A percentile compares a stretch with the other conserved stretches of the same genome.
Evolutionary conservation across 2,113 vertebrate species (phyloP).

Genomic region (Coracopsis vasa): DNA sequence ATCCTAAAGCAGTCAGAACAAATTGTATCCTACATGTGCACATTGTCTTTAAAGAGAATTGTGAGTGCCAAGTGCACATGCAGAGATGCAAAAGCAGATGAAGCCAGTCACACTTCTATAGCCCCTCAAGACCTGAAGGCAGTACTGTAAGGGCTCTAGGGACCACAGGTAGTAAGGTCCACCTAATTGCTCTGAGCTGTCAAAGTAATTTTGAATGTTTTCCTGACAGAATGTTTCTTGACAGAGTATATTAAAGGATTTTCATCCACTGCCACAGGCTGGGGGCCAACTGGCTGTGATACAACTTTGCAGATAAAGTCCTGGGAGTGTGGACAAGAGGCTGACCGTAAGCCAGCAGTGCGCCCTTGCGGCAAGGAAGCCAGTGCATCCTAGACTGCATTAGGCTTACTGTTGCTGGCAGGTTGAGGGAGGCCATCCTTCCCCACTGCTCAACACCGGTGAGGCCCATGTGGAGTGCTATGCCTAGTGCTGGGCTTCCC

Average conservation of each 20-base stretch:
- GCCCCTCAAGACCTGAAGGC: not conserved
- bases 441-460: not conserved
- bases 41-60: not conserved
- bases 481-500: not conserved
- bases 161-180: not conserved
- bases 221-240: not conserved
- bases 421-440: not conserved
- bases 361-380: not conserved
- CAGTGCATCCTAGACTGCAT: accelerated
- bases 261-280: not conserved
- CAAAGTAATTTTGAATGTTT: not conserved
- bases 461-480: not conserved
- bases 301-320: not conserved
- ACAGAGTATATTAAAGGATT: not conserved
- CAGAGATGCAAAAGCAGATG: not conserved
- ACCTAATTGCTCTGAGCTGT: not conserved
- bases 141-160: not conserved
- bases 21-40: too few relatives aligned
- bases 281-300: not conserved
- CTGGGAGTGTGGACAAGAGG: not conserved
- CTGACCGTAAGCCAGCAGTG: not conserved
- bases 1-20: not conserved
- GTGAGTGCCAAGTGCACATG: accelerated
- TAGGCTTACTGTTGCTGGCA: not conserved
- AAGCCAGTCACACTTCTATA: not conserved